Percentiles rank a stretch among this genome's conserved stretches.
Evolutionary conservation across 2,888 invertebrate species (phyloP).

Genomic region (Mechanitis mazaeus): DNA sequence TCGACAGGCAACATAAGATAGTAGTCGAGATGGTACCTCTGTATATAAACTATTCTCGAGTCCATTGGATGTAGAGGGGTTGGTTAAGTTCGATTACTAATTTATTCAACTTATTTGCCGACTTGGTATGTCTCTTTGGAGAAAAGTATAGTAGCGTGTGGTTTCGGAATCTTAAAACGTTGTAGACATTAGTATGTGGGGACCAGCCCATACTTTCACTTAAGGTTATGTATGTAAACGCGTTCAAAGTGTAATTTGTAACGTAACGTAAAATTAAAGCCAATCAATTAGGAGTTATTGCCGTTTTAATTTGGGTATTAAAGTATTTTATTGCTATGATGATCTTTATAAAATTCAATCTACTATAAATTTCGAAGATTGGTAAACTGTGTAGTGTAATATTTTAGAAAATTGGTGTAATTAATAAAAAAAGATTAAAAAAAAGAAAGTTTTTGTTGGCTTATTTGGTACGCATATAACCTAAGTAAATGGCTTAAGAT

Average conservation of each 20-base stretch:
- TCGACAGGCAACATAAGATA: conserved; percentile 23
- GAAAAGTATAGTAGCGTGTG: conserved; percentile 66
- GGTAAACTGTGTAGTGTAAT: no score
- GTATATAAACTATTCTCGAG: conserved; percentile 33
- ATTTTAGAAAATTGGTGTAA: no score
- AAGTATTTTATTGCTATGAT: conserved; percentile 11
- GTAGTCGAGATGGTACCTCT: conserved; percentile 15
- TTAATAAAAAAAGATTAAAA: no score
- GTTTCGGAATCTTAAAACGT: conserved; percentile 69
- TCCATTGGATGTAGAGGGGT: conserved; percentile 55
- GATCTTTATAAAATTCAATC: conserved; percentile 8
- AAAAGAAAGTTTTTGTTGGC: no score
- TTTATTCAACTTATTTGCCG: conserved; percentile 70
- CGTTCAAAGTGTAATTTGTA: conserved; percentile 63
- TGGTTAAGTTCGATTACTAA: conserved; percentile 61
- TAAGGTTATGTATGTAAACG: conserved; percentile 72
- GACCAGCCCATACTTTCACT: conserved; percentile 70
- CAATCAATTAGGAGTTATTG: conserved; percentile 36
- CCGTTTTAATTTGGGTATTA: conserved; percentile 23
- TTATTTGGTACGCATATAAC: no score
- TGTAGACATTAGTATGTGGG: conserved; percentile 71
- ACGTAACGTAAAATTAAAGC: conserved; percentile 61
- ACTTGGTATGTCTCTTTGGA: conserved; percentile 56
- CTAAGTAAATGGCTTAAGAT: no score
- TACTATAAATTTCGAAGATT: no score